Base-by-base conservation (phyloP, 2,113 vertebrate species). In the Python bivittatus region DNA sequence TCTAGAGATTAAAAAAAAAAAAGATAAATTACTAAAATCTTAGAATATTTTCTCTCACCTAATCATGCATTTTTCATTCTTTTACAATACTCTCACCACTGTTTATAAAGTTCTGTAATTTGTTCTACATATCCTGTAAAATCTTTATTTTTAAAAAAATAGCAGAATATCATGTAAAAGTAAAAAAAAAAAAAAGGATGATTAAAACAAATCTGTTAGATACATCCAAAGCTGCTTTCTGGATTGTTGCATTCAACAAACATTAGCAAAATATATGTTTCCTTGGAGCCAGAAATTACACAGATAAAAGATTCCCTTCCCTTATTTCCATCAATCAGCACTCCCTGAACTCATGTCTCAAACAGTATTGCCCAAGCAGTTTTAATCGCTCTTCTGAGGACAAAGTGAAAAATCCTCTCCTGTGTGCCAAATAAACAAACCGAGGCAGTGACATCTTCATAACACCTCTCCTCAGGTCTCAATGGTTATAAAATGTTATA, bases 1-100 rank as follows among this genome's bases (percentile, higher is more conserved):
- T 96, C 99, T 99, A 96, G 83, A 92, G 94, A 89, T 72, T 79
- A 88, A 68, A 96, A 96, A 44, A 96, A 44, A 48, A 48, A 48
- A 6, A 95, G 1, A 96, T 29, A 85, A 10, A 85, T 44, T 85
- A 97, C 1, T 89, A 38, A 90, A 93, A 95, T 83, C 79, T 44
- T 15, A 22, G 29, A n/a, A 33, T 6, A 33, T 17, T 20, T 89
- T 23, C 29, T 15, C 15, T 8, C 38, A 64, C 29, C 61, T n/a
- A 1, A 94, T 27, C 42, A 88, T 8, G 52, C 22, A 10, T 23
- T 54, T 86, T 23, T 22, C 79, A 15, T 0, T 79, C 3, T 89
- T 92, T 90, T 95, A 89, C 42, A 88, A 27, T 48, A 72, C 2
- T 56, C 17, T 57, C 8, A 38, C 17, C 0, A 42, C 20, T 57